Percentiles rank a stretch among this genome's conserved stretches.
These are phyloP conservation scores for Carcharodon carcharias DNA, from an alignment of 2,797 vertebrate genomes.

Conservation along the genomic window DNA sequence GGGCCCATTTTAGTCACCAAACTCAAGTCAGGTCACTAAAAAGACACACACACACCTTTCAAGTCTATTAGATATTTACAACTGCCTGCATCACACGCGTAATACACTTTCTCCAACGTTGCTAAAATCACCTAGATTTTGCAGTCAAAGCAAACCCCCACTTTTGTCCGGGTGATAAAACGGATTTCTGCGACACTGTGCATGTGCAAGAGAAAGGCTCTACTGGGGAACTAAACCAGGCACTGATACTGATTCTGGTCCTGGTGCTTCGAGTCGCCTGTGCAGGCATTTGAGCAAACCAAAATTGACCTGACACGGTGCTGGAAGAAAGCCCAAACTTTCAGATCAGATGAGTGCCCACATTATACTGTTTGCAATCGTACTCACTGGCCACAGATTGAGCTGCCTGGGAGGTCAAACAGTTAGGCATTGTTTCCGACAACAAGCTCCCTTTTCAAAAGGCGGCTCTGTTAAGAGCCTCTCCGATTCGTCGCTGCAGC, in stretches of 20 bases:
- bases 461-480: not conserved
- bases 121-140: not conserved
- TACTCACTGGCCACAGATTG: not conserved
- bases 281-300: constrained; percentile 13
- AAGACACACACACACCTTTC: not conserved
- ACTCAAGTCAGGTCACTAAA: not conserved
- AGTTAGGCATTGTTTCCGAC: not conserved
- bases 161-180: not conserved
- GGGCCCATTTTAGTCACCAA: not conserved
- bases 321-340: constrained; percentile 45
- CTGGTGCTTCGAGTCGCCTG: not conserved
- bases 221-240: not conserved
- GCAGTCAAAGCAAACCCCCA: not conserved
- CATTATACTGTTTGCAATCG: not conserved
- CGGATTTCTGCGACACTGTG: not conserved
- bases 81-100: not conserved
- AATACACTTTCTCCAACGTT: not conserved
- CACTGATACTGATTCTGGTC: not conserved
- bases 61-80: too few relatives aligned
- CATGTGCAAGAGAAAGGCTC: too few relatives aligned
- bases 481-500: not conserved
- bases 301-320: constrained; percentile 43
- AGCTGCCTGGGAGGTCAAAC: constrained; percentile 27
- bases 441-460: constrained; percentile 16
- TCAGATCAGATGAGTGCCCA: constrained; percentile 41